phyloP scores from a whole-genome alignment of 2,113 vertebrate species.

The Brachypteracias leptosomus region DNA sequence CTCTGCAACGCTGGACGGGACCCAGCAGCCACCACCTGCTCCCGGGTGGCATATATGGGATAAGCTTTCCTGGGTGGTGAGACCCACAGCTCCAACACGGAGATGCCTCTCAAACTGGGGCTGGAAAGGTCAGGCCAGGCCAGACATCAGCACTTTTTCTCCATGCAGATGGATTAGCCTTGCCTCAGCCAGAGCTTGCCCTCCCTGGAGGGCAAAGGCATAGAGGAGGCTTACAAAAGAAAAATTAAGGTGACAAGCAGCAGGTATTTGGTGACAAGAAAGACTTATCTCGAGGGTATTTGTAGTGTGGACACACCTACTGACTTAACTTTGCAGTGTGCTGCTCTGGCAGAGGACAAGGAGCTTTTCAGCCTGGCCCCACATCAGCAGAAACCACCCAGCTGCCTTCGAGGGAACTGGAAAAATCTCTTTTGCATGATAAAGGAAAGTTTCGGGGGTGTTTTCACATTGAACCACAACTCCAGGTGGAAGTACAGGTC shows the following conservation, averaged over 20 bases:
- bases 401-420: not conserved
- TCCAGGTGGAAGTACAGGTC: not conserved
- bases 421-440: not conserved
- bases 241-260: not conserved
- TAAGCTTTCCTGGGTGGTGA: accelerated
- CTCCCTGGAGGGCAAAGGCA: not conserved
- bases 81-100: accelerated
- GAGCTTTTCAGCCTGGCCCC: not conserved
- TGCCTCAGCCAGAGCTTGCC: not conserved
- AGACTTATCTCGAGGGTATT: not conserved
- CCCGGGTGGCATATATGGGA: accelerated
- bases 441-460: not conserved
- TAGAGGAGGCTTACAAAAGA: not conserved
- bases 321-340: not conserved
- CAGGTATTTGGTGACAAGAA: not conserved
- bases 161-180: not conserved
- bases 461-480: not conserved
- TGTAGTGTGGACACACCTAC: not conserved
- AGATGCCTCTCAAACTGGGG: not conserved
- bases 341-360: not conserved
- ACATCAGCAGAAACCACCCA: not conserved
- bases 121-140: not conserved
- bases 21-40: not conserved
- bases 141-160: not conserved
- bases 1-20: not conserved